Conservation (phyloP, 2,113 vertebrate genomes). For the Stigmatopora nigra region DNA sequence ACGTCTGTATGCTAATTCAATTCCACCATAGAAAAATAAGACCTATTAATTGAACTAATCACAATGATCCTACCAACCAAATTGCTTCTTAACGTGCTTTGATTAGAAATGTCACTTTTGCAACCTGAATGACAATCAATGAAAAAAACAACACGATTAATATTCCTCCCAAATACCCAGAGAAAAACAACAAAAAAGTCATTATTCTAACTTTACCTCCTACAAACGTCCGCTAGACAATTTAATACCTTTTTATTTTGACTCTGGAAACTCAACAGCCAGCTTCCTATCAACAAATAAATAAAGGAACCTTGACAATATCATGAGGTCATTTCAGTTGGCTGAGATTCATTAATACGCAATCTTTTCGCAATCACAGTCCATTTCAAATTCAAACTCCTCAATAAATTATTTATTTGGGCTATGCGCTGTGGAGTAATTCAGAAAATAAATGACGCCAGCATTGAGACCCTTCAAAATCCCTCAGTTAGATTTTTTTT, state of each 20-base stretch:
- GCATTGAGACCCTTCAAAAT: conserved; percentile 1
- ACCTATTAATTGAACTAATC: not conserved
- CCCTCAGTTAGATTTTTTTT: conserved; percentile 16
- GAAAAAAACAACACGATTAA: conserved; percentile 36
- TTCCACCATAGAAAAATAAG: no score
- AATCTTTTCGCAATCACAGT: conserved; percentile 9
- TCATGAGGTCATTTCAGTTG: conserved; percentile 3
- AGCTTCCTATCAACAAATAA: not conserved
- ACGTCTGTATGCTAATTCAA: no score
- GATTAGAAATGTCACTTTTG: no score
- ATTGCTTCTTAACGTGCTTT: no score
- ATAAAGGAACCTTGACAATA: conserved; percentile 16
- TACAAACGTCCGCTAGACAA: conserved; percentile 32
- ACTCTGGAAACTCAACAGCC: conserved; percentile 28
- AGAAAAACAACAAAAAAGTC: conserved; percentile 41
- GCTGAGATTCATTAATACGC: not conserved
- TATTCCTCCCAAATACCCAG: conserved; percentile 42
- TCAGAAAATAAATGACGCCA: conserved; percentile 10
- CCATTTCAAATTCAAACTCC: conserved; percentile 7
- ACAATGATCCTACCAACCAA: not conserved
- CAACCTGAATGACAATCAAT: no score
- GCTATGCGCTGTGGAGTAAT: not conserved
- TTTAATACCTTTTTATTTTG: conserved; percentile 51
- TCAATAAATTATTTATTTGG: not conserved
- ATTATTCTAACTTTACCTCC: conserved; percentile 58